Percentiles rank a stretch among this genome's conserved stretches.
phyloP scores from a whole-genome alignment of 2,888 invertebrate species.

The Lutraria lutraria region DNA sequence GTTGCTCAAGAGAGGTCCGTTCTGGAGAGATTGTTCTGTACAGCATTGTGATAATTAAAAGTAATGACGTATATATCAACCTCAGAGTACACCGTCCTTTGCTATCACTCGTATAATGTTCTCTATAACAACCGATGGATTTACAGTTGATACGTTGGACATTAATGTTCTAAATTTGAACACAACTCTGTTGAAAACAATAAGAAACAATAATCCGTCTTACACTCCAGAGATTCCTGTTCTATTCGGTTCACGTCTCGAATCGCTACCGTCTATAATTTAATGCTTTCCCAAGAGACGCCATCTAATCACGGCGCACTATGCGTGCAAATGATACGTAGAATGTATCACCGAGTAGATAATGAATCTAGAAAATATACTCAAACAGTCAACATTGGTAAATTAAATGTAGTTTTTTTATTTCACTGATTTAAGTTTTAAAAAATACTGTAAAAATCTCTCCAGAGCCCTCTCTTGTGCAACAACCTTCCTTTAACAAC shows the following conservation, averaged over 20 bases:
- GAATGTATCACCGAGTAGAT: constrained; percentile 16
- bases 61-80: background rate
- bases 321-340: constrained; percentile 2
- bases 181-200: constrained; percentile 19
- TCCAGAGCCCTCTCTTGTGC: no score
- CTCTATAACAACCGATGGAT: background rate
- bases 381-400: background rate
- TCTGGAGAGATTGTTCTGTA: no score
- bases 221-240: constrained; percentile 24
- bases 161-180: constrained; percentile 14
- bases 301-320: constrained; percentile 30
- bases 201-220: constrained; percentile 46
- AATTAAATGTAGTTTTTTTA: no score
- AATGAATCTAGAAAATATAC: constrained; percentile 3
- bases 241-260: constrained; percentile 45
- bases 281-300: constrained; percentile 45
- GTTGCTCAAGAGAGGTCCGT: no score
- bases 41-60: no score
- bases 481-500: no score
- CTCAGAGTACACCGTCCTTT: background rate
- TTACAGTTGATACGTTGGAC: background rate
- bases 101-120: background rate
- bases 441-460: no score
- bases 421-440: no score
- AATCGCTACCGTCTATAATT: constrained; percentile 41